Percentiles rank a stretch among this genome's conserved stretches.
phyloP scores from a whole-genome alignment of 2,797 vertebrate species.

The Pelochelys cantorii region DNA sequence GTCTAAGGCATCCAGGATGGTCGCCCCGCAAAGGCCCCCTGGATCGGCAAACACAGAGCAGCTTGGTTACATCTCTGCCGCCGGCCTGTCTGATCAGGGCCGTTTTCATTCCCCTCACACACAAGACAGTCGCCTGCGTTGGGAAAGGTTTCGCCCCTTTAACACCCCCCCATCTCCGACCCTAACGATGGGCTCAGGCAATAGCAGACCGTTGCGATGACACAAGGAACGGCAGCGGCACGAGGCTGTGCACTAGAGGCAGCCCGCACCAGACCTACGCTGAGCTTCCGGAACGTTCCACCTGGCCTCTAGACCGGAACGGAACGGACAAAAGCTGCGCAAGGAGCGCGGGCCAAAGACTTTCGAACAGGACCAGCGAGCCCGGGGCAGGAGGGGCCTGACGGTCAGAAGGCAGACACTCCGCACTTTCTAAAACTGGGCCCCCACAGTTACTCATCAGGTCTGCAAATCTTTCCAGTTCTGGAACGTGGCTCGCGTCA shows the following conservation, averaged over 20 bases:
- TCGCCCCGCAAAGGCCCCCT: constrained; percentile 95
- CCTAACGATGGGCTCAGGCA: neutral
- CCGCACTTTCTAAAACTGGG: neutral
- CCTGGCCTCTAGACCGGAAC: neutral
- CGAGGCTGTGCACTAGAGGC: neutral
- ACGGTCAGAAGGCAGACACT: neutral
- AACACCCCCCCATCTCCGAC: neutral
- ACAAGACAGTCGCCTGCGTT: neutral
- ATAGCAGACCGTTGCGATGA: neutral
- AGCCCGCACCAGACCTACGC: neutral
- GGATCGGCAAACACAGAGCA: constrained; percentile 54
- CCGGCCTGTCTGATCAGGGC: neutral
- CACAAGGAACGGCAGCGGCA: neutral
- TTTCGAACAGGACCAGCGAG: neutral
- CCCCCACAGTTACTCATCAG: fast-evolving
- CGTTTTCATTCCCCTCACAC: neutral
- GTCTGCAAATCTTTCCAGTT: neutral
- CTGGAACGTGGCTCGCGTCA: neutral
- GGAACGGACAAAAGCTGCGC: neutral
- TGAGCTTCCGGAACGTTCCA: neutral
- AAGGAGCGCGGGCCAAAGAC: neutral
- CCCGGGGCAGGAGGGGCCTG: neutral
- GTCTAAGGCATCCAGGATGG: constrained; percentile 94
- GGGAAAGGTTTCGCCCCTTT: neutral
- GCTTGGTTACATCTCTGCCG: neutral